These are phyloP conservation scores for Maconellicoccus hirsutus DNA, from an alignment of 1,140 invertebrate species.

Conservation along the genomic window DNA sequence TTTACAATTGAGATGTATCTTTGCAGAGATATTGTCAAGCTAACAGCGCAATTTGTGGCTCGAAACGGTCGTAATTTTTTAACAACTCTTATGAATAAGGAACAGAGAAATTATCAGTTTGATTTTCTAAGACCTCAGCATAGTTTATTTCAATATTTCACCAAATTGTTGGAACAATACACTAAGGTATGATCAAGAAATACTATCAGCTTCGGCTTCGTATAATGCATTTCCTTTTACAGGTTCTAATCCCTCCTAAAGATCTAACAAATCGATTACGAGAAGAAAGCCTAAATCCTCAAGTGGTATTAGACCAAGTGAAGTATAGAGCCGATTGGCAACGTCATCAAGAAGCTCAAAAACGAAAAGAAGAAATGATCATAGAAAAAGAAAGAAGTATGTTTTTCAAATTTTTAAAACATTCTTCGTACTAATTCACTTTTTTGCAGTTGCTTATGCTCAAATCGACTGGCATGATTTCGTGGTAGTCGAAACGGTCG, in stretches of 20 bases:
- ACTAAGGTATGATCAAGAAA: constrained; percentile 55
- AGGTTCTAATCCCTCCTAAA: constrained; percentile 85
- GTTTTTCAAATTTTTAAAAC: constrained; percentile 17
- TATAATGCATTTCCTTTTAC: constrained; percentile 28
- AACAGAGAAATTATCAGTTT: constrained; percentile 97
- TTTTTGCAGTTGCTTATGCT: constrained; percentile 70
- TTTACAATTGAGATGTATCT: constrained; percentile 16
- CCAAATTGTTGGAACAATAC: constrained; percentile 94
- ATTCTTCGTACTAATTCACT: not conserved
- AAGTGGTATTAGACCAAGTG: constrained; percentile 76
- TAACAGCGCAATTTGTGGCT: constrained; percentile 98
- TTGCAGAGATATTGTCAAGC: constrained; percentile 86
- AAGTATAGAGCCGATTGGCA: constrained; percentile 94
- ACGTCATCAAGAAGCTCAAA: constrained; percentile 83
- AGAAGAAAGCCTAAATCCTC: constrained; percentile 60
- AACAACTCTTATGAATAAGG: constrained; percentile 95
- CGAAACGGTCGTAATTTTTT: constrained; percentile 95
- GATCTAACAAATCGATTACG: constrained; percentile 69
- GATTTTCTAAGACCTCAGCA: constrained; percentile 97
- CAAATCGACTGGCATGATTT: constrained; percentile 99
- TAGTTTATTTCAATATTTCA: constrained; percentile 97
- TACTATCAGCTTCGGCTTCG: not conserved
- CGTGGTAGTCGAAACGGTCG: constrained; percentile 98
- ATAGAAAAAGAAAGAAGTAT: constrained; percentile 79
- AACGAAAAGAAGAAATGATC: constrained; percentile 84